phyloP scores from a whole-genome alignment of 2,888 invertebrate species.

The Hirtodrosophila duncani region DNA sequence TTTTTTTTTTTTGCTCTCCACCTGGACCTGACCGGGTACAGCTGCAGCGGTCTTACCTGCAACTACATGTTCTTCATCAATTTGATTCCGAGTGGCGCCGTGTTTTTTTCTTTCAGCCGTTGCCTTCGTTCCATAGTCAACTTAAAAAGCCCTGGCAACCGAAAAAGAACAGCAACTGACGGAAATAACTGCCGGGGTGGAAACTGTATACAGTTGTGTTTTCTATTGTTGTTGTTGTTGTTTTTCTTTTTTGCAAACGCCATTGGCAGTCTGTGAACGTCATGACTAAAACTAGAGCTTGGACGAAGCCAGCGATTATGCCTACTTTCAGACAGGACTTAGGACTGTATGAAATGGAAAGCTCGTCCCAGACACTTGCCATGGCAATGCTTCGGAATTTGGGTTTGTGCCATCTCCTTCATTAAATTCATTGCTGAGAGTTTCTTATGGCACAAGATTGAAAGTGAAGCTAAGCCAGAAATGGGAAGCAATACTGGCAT shows the following conservation, averaged over 20 bases:
- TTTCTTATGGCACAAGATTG: conserved; percentile 12
- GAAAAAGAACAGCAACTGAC: neutral
- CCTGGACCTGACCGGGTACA: conserved; percentile 1
- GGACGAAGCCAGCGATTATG: conserved; percentile 64
- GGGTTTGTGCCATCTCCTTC: no score
- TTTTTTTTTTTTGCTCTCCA: conserved; percentile 11
- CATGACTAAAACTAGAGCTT: no score
- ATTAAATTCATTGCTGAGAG: no score
- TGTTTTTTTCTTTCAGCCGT: conserved; percentile 25
- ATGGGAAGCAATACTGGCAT: conserved; percentile 18
- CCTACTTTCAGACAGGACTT: conserved; percentile 39
- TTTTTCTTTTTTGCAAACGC: conserved; percentile 10
- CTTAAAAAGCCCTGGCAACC: conserved; percentile 62
- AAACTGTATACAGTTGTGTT: no score
- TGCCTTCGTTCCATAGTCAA: conserved; percentile 55
- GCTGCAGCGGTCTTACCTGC: conserved; percentile 37
- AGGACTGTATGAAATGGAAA: conserved; percentile 33
- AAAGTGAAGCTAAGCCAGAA: conserved; percentile 3
- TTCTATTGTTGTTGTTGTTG: conserved; percentile 19
- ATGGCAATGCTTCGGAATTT: no score
- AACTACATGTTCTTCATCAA: conserved; percentile 68
- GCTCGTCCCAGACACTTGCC: no score
- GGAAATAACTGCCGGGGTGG: conserved; percentile 7
- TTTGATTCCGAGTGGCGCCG: conserved; percentile 55
- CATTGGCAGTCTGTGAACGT: conserved; percentile 1